Evolutionary conservation across 2,797 vertebrate species (phyloP), one percentile per base, ranked within the genome.

Genomic region (Macrochelys suwanniensis): DNA sequence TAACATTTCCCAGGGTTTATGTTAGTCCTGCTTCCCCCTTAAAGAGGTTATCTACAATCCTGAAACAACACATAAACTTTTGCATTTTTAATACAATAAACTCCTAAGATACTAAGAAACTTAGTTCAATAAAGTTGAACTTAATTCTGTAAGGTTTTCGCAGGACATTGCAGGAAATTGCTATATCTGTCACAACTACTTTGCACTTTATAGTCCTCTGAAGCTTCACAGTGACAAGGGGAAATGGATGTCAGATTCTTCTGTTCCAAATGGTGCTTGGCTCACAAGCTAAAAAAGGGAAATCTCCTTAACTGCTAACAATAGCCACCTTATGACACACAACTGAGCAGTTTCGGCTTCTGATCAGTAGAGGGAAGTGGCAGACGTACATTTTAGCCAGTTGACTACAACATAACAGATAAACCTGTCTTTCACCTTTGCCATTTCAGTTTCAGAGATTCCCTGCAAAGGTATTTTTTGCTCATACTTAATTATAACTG

Each of bases 191-290:
- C 65, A 68, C 8, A 37, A 9, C n/a, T 37, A 31, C 10, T 25
- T 57, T 92, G 86, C 47, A n/a, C 25, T 68, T 84, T 4, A 1
- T 61, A 0, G n/a, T 57, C 5, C 54, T 28, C 25, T 76, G 74
- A 45, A 45, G 25, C 54, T 89, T 5, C 61, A 79, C 2, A 12
- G 47, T 89, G 37, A 45, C 84, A 28, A 90, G 89, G 9, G 37
- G 12, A 61, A 80, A 33, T 4, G 7, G 15, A 85, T 3, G 12
- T 76, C 47, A 1, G 1, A 28, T 94, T 94, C n/a, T 86, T 82
- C 82, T 79, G 31, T 56, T 89, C 89, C 56, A 33, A 71, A 57
- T 71, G 21, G 68, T 21, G 59, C 53, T 87, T 90, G 87, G 3
- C 4, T 93, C 54, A 56, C 54, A 53, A 71, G 11, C 4, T 42